Evolutionary conservation across 2,888 invertebrate genomes (phyloP).

Genomic region (Erynnis tages): DNA sequence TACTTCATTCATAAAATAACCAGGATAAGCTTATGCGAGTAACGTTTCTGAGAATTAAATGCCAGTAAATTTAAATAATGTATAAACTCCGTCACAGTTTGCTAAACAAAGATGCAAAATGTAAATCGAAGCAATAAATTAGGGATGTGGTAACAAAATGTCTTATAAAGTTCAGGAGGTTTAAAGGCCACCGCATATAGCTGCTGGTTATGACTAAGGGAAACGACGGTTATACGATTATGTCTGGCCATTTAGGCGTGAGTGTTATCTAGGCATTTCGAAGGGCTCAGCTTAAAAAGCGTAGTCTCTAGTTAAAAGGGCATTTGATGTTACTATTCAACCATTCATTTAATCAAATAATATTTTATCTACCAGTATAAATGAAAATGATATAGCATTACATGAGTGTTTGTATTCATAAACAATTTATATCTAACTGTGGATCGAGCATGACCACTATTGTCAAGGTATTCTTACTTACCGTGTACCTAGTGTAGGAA

Average conservation of each 20-base stretch:
- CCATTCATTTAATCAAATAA: too few species aligned
- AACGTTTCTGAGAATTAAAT: background rate
- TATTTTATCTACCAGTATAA: too few species aligned
- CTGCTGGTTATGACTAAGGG: slow-evolving; percentile 48
- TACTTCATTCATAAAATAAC: background rate
- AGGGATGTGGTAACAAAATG: slow-evolving; percentile 10
- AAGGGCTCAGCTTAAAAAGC: background rate
- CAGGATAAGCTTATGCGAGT: too few species aligned
- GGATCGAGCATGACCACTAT: too few species aligned
- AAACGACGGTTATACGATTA: slow-evolving; percentile 16
- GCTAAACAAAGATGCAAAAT: slow-evolving; percentile 3
- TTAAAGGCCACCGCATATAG: slow-evolving; percentile 46
- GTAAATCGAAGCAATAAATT: slow-evolving; percentile 11
- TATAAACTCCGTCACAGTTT: slow-evolving; percentile 5
- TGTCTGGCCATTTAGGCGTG: background rate
- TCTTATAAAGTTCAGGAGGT: slow-evolving; percentile 35
- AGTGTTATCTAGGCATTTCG: background rate
- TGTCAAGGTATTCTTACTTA: too few species aligned
- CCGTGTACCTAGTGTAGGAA: too few species aligned
- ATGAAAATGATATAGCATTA: too few species aligned
- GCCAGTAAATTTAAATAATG: background rate
- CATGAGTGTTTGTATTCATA: too few species aligned
- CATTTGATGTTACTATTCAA: background rate
- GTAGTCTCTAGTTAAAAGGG: background rate
- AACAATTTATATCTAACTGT: too few species aligned